These are phyloP conservation scores for Lepus americanus DNA, from an alignment of 2,113 vertebrate genomes.

Conservation along the genomic window DNA sequence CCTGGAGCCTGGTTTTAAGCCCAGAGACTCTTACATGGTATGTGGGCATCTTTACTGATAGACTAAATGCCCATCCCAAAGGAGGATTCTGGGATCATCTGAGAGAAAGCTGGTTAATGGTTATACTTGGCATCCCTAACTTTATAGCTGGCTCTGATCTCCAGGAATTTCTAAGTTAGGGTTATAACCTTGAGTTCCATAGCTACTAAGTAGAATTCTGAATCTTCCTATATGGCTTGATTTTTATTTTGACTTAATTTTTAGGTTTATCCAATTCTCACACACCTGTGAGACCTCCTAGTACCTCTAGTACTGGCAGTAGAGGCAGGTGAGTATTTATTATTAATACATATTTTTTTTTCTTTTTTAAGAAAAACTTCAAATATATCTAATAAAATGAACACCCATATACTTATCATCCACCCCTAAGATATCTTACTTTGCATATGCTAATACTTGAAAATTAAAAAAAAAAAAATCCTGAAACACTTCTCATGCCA, in stretches of 20 bases:
- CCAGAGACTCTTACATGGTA: no score
- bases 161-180: background rate
- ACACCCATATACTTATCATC: background rate
- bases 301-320: constrained; percentile 98
- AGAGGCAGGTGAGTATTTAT: constrained; percentile 93
- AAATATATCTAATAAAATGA: constrained; percentile 29
- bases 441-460: background rate
- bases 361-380: constrained; percentile 51
- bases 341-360: background rate
- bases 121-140: background rate
- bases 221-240: constrained; percentile 32
- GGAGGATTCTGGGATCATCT: constrained; percentile 9
- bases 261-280: constrained; percentile 96
- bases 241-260: constrained; percentile 68
- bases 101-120: background rate
- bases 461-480: background rate
- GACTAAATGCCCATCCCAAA: no score
- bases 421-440: background rate
- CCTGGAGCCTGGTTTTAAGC: no score
- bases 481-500: background rate
- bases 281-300: constrained; percentile 97
- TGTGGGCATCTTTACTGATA: no score
- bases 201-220: constrained; percentile 49
- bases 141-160: constrained; percentile 35
- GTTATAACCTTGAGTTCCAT: constrained; percentile 33